phyloP scores from a whole-genome alignment of 2,797 vertebrate species.

The Cephalopachus bancanus region DNA sequence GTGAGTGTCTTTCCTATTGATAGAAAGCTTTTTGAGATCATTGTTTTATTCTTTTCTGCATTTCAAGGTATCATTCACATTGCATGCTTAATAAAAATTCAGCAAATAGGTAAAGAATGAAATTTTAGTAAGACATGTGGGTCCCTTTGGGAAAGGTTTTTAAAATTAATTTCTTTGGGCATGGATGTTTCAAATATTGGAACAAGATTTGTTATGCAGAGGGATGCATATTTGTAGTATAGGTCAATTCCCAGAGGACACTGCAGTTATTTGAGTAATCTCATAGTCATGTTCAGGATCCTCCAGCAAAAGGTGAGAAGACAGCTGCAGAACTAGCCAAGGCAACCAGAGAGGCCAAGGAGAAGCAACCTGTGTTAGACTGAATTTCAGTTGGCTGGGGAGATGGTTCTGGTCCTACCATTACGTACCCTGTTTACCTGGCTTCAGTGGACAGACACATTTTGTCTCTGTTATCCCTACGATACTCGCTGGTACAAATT shows the following conservation, averaged over 20 bases:
- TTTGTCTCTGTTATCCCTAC: neutral
- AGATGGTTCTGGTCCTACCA: neutral
- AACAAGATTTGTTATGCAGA: neutral
- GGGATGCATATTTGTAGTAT: neutral
- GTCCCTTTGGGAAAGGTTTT: neutral
- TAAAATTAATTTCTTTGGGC: neutral
- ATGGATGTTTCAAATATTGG: neutral
- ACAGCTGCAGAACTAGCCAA: neutral
- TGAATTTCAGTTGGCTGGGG: neutral
- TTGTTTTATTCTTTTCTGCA: constrained; percentile 22
- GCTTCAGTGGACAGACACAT: neutral
- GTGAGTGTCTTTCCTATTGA: neutral
- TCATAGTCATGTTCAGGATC: neutral
- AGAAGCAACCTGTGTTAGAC: neutral
- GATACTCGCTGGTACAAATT: constrained; percentile 43
- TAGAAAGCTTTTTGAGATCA: neutral
- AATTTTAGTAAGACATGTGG: neutral
- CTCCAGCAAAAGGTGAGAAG: neutral
- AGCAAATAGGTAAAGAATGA: neutral
- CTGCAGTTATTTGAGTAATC: neutral
- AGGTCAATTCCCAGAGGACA: neutral
- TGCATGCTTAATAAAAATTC: neutral
- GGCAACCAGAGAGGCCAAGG: neutral
- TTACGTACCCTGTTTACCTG: neutral
- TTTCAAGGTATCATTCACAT: constrained; percentile 1